Base-by-base conservation (phyloP, 2,113 vertebrate genomes). In the Eulacestoma nigropectus region DNA sequence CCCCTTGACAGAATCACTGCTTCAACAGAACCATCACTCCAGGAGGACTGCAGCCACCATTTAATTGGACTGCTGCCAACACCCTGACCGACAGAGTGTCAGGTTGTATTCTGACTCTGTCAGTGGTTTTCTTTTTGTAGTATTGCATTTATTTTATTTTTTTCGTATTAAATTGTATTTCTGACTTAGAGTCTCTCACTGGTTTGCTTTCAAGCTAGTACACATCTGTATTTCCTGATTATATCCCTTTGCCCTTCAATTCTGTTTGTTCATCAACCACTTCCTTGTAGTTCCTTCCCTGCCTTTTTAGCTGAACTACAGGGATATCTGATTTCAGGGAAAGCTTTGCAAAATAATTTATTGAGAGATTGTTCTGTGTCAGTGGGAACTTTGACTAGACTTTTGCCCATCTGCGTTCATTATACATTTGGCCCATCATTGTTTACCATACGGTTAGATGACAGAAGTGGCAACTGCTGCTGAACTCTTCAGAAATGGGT, bases 281-380 rank as follows among this genome's bases (percentile, higher is more conserved):
- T 74, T 79, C 27, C 30, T 59, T 79, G n/a, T 55, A 50, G 33
- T 94, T 91, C 74, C 26, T 87, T 88, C 50, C 8, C 11, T 67
- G 26, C 32, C 33, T 88, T 90, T 93, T 87, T 56, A 80, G 44
- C 59, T 69, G 79, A 94, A 57, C 57, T 87, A 63, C 11, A 59
- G 50, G 26, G 39, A 74, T 52, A 81, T 37, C 64, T 92, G 46
- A 47, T 67, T 53, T 79, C 69, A 94, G 60, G 57, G 80, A 63
- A 63, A 79, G 47, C 80, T 64, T 81, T 84, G 47, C 44, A 74
- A 72, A 93, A 25, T 37, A 3, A 52, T 84, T 76, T 80, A 44
- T 55, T 79, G 57, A 83, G 50, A 41, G 77, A 62, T 64, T 53
- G 19, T 89, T 91, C 12, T 46, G 3, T 55, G 29, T 83, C 42